Evolutionary conservation across 2,888 invertebrate species (phyloP).

Genomic region (Nemoura dubitans): DNA sequence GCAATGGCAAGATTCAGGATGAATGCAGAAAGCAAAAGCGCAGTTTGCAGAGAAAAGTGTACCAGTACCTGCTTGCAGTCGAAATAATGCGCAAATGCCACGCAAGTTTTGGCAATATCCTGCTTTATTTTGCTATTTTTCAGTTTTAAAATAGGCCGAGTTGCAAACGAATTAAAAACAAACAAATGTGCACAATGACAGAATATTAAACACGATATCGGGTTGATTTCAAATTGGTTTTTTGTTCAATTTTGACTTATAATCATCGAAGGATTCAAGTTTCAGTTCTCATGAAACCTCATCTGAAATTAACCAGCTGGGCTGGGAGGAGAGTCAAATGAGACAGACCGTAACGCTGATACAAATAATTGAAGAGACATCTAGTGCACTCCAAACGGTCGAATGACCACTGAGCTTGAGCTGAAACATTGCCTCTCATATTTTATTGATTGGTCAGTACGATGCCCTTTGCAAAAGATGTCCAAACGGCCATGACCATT

Average conservation of each 20-base stretch:
- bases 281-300: neutral
- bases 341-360: neutral
- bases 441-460: neutral
- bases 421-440: neutral
- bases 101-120: too few species aligned
- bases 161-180: too few species aligned
- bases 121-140: too few species aligned
- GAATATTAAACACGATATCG: neutral
- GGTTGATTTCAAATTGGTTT: neutral
- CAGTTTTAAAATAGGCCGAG: too few species aligned
- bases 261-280: neutral
- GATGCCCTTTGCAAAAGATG: neutral
- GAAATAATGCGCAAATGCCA: too few species aligned
- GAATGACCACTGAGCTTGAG: neutral
- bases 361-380: conserved; percentile 14
- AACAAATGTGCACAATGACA: too few species aligned
- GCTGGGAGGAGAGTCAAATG: too few species aligned
- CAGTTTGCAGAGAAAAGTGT: too few species aligned
- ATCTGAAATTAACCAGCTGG: neutral
- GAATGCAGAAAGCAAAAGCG: too few species aligned
- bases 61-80: too few species aligned
- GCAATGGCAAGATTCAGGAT: too few species aligned
- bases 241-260: too few species aligned
- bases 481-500: neutral
- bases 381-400: neutral